Conservation (phyloP, 92 coral and sea anemone genomes). For the Zoanthus sansibaricus region DNA sequence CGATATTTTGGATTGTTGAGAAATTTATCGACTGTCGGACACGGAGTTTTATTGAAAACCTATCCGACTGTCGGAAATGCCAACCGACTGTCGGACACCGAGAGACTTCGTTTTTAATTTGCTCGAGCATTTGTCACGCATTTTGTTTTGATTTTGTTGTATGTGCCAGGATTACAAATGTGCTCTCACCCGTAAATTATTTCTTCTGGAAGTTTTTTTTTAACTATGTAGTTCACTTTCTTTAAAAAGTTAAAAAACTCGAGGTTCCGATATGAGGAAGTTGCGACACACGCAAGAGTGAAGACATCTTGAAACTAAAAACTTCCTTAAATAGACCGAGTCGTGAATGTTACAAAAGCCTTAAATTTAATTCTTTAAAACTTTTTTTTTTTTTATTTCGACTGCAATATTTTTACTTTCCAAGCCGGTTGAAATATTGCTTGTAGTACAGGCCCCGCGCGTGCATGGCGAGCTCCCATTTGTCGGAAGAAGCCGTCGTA, state of each 20-base stretch:
- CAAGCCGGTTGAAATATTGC: background rate
- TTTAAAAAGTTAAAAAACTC: background rate
- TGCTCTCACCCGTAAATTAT: too few species aligned
- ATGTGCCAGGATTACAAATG: too few species aligned
- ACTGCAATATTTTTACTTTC: background rate
- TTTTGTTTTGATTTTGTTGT: too few species aligned
- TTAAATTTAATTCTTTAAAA: background rate
- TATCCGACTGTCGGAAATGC: too few species aligned
- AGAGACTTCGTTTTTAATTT: too few species aligned
- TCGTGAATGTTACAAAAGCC: background rate
- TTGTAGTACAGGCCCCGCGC: background rate
- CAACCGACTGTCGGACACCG: too few species aligned
- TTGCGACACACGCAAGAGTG: slow-evolving; percentile 1
- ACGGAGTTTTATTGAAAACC: too few species aligned
- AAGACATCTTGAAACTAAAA: background rate
- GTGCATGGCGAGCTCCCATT: slow-evolving; percentile 46
- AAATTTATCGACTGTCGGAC: too few species aligned
- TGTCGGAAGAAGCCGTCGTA: slow-evolving; percentile 34
- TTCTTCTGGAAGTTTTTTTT: too few species aligned
- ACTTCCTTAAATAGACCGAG: background rate
- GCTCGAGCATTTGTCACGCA: too few species aligned
- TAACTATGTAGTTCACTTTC: background rate
- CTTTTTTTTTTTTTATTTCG: background rate
- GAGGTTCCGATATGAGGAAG: background rate
- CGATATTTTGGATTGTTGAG: too few species aligned